Base-by-base conservation (phyloP, 2,888 invertebrate genomes). In the Ormia ochracea region DNA sequence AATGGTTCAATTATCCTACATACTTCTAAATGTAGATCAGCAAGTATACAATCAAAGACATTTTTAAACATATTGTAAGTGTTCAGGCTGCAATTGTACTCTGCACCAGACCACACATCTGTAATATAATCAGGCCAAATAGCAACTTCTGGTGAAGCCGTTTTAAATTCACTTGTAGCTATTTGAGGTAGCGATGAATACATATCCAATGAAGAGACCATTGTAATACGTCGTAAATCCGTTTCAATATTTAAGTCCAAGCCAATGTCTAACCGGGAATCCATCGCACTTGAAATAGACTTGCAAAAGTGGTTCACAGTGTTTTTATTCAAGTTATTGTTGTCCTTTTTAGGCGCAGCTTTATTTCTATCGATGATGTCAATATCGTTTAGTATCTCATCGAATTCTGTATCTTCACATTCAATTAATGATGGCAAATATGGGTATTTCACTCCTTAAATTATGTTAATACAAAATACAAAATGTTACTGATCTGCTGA, bases 341-440 rank as follows among this genome's bases (percentile, higher is more conserved):
- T 87, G 54, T 91, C 90, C 36, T 92, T 91, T 74, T 92, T 91
- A 74, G 93, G 91, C 78, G 93, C 91, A 73, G 91, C 92, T 82
- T 91, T 91, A 3, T 92, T 91, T 50, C 92, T 90, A 85, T 93
- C 93, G 9, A 93, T 88, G 81, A 93, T 92, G 83, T 93, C 93
- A 79, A 93, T 92, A 81, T 93, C 93, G 82, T 94, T 95, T 0
- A 95, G 89, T 78, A 94, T 93, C 83, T 95, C 95, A 85, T 96
- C 96, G 1, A 94, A 91, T 84, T 96, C 96, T 0, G 95, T 95
- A 85, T 96, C 96, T 81, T 96, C 96, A 0, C 94, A 95, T 86
- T 96, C 96, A 36, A 93, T 92, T 12, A 95, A 91, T 17, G 94
- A 94, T 0, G 94, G 93, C 52, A 94, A 87, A 81, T 91, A 91